Percentiles rank a stretch among this genome's conserved stretches.
Evolutionary conservation across 2,888 invertebrate species (phyloP).

Genomic region (Drosophila mimetica): DNA sequence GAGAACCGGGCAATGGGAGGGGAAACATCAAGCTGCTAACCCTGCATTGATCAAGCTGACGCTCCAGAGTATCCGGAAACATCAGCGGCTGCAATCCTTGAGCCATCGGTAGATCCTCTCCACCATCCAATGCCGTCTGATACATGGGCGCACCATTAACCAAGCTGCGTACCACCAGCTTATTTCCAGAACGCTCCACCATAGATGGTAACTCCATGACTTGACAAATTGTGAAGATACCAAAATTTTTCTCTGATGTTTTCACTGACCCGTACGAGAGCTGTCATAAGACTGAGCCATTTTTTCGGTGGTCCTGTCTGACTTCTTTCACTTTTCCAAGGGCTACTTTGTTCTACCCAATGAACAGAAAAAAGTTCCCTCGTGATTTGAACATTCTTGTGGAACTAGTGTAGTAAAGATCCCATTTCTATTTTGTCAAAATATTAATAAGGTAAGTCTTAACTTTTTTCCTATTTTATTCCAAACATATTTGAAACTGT

Average conservation of each 20-base stretch:
- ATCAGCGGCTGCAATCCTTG: not conserved
- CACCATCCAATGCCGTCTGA: conserved; percentile 74
- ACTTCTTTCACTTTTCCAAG: not conserved
- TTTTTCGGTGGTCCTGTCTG: not conserved
- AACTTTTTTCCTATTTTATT: too few relatives aligned
- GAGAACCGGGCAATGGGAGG: not conserved
- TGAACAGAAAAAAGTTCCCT: not conserved
- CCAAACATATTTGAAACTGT: too few relatives aligned
- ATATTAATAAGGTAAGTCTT: too few relatives aligned
- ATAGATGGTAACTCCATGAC: conserved; percentile 86
- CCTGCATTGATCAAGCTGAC: conserved; percentile 51
- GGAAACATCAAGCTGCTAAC: not conserved
- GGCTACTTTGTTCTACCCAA: conserved; percentile 6
- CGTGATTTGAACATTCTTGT: too few relatives aligned
- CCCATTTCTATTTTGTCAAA: too few relatives aligned
- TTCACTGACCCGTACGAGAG: not conserved
- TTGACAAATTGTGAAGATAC: not conserved
- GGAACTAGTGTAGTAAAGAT: too few relatives aligned
- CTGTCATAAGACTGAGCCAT: conserved; percentile 3
- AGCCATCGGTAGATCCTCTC: not conserved
- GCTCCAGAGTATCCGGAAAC: conserved; percentile 30
- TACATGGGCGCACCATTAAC: conserved; percentile 85
- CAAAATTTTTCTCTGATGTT: not conserved
- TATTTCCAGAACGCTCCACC: conserved; percentile 87
- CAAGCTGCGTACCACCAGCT: conserved; percentile 87